A percentile compares a stretch with the other conserved stretches of the same genome.
Evolutionary conservation across 1,140 invertebrate genomes (phyloP).

Genomic region (Meloidogyne hapla): DNA sequence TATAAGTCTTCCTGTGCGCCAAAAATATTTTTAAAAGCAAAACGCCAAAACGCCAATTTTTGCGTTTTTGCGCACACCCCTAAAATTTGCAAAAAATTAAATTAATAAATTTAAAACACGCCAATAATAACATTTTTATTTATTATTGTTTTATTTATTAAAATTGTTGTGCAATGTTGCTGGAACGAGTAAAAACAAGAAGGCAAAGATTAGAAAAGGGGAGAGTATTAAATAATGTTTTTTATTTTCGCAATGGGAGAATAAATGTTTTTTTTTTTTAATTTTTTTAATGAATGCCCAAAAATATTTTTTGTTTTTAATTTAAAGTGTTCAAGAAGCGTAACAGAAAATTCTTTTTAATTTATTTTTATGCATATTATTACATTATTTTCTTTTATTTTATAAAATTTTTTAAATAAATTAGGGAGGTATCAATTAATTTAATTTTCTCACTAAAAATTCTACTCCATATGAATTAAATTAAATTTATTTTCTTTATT

Average conservation of each 20-base stretch:
- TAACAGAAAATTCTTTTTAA: background rate
- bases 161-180: background rate
- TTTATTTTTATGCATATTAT: background rate
- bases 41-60: too few relatives aligned
- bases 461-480: too few relatives aligned
- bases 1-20: too few relatives aligned
- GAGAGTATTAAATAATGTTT: background rate
- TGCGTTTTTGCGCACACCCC: too few relatives aligned
- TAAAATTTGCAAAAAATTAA: too few relatives aligned
- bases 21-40: too few relatives aligned
- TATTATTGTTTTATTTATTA: background rate
- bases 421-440: background rate
- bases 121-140: background rate
- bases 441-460: too few relatives aligned
- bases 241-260: background rate
- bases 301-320: constrained; percentile 2
- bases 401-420: background rate
- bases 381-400: background rate
- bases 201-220: constrained; percentile 1
- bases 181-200: background rate
- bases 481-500: too few relatives aligned
- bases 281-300: background rate
- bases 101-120: too few relatives aligned
- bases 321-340: background rate
- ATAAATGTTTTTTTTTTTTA: background rate